These are phyloP conservation scores for Drosophila trichaetosa DNA, from an alignment of 2,888 invertebrate genomes.

Conservation along the genomic window DNA sequence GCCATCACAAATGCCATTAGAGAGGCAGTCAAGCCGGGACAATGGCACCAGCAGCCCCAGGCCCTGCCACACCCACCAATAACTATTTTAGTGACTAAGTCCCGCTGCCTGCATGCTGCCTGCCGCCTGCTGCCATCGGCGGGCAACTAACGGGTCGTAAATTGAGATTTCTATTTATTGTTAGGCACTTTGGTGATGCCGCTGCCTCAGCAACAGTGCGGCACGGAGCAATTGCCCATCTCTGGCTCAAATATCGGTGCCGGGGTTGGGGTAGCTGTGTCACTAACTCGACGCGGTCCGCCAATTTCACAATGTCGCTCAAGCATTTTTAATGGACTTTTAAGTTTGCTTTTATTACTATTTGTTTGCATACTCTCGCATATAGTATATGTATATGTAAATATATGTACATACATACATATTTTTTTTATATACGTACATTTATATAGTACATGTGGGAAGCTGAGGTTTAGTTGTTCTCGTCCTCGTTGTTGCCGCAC, in stretches of 20 bases:
- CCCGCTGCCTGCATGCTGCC: neutral
- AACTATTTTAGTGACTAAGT: constrained; percentile 40
- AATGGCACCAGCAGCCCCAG: constrained; percentile 1
- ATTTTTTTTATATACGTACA: neutral
- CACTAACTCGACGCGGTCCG: constrained; percentile 64
- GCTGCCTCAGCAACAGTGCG: constrained; percentile 29
- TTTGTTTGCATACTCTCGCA: constrained; percentile 47
- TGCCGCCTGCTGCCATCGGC: constrained; percentile 16
- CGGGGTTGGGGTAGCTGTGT: constrained; percentile 21
- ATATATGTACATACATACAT: neutral
- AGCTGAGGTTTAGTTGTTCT: constrained; percentile 24
- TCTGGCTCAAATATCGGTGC: constrained; percentile 38
- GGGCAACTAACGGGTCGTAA: constrained; percentile 74
- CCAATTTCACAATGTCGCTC: constrained; percentile 69
- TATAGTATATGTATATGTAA: neutral
- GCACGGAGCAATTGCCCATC: constrained; percentile 11
- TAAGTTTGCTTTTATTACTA: constrained; percentile 74
- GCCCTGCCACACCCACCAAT: constrained; percentile 6
- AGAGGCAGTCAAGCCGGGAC: constrained; percentile 50
- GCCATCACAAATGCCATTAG: constrained; percentile 78
- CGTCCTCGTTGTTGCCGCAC: constrained; percentile 13
- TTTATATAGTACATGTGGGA: constrained; percentile 10
- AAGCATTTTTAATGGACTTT: constrained; percentile 82
- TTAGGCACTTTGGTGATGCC: constrained; percentile 58
- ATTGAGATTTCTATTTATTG: constrained; percentile 80